Base-by-base conservation (phyloP, 2,888 invertebrate genomes). In the Aspidiotus rigidus region DNA sequence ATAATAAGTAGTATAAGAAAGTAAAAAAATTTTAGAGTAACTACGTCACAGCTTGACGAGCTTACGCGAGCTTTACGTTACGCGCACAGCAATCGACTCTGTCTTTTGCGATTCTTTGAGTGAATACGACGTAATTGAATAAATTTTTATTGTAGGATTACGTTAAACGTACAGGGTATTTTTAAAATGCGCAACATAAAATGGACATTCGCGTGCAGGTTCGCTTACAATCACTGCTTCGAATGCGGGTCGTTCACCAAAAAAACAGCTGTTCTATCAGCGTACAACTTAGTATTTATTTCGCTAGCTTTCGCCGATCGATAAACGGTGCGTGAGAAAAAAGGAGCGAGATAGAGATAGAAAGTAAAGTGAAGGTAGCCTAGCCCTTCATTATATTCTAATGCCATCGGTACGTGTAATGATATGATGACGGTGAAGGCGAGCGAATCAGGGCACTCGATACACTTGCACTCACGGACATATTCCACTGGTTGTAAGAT, bases 161-260 rank as follows among this genome's bases (percentile, higher is more conserved):
- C 28, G 28, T 3, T 28, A 28, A 28, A 28, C 28, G 28, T 28
- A 28, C 1, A 28, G 5, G 28, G 28, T 28, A 28, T 28, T 28
- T 1, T 28, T 3, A 28, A 28, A 28, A 28, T 28, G 28, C 28
- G 28, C 28, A 28, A 28, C 28, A 28, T 28, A 28, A 28, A 11
- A 49, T n/a, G 49, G n/a, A 49, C 49, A n/a, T n/a, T 13, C 49
- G 49, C n/a, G 49, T 13, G 49, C 49, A 49, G 49, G 11, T 49
- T 49, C 10, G n/a, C 49, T 49, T 49, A 49, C 49, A 49, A 49
- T 49, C 49, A 49, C 49, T 11, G n/a, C 10, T n/a, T 49, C 49
- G 49, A 49, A 49, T n/a, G n/a, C 49, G 49, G 57, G 57, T 57
- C 57, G 57, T 57, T 57, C 57, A 57, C 57, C 57, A 16, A 57